Conservation (phyloP, 1,140 invertebrate species). For the Oncopodura yosiiana region DNA sequence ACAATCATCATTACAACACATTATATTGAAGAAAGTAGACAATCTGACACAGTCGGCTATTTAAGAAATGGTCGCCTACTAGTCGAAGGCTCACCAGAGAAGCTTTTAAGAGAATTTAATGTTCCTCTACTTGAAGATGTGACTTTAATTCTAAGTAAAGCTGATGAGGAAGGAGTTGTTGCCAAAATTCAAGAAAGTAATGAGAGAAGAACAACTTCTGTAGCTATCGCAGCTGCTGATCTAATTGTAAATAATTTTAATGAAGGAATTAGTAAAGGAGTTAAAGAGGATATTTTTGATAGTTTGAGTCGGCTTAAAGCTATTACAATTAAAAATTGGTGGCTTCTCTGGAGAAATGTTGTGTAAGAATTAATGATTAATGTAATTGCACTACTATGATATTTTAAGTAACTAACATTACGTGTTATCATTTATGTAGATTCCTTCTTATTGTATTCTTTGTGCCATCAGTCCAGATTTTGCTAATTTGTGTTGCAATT, state of each 20-base stretch:
- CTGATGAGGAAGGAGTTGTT: too few species aligned
- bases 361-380: conserved; percentile 46
- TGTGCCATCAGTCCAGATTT: conserved; percentile 80
- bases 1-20: conserved; percentile 80
- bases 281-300: not conserved
- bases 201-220: not conserved
- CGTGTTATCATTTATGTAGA: conserved; percentile 50
- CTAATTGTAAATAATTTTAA: not conserved
- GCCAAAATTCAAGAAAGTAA: conserved; percentile 1
- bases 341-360: conserved; percentile 55
- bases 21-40: conserved; percentile 84
- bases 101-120: conserved; percentile 40
- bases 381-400: not conserved
- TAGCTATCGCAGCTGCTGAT: too few species aligned
- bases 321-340: conserved; percentile 52
- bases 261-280: conserved; percentile 1
- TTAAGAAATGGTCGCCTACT: conserved; percentile 47
- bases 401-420: conserved; percentile 21
- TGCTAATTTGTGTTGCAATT: conserved; percentile 85
- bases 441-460: conserved; percentile 85
- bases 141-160: conserved; percentile 45
- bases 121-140: conserved; percentile 45
- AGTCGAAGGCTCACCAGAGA: conserved; percentile 44
- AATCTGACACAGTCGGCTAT: conserved; percentile 63
- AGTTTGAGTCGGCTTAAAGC: conserved; percentile 40